Evolutionary conservation across 2,888 invertebrate genomes (phyloP).

Genomic region (Andrena bucephala): DNA sequence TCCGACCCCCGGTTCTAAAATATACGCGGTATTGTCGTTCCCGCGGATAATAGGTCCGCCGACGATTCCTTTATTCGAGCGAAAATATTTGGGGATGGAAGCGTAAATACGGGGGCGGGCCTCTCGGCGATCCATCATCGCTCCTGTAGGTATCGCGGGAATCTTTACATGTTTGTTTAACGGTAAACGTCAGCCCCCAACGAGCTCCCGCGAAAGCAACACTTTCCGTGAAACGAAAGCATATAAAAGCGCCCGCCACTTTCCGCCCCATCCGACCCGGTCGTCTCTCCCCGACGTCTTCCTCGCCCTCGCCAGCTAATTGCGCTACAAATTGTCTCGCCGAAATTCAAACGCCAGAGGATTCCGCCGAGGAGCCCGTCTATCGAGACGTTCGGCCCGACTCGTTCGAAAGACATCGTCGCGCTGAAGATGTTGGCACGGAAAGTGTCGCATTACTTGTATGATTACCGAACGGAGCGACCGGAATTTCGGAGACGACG

Average conservation of each 20-base stretch:
- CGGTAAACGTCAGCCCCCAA: conserved; percentile 57
- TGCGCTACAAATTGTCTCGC: conserved; percentile 27
- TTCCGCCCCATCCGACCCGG: neutral
- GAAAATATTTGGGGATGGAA: conserved; percentile 44
- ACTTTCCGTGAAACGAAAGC: conserved; percentile 64
- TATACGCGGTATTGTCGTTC: conserved; percentile 22
- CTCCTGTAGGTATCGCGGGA: conserved; percentile 47
- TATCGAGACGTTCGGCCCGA: neutral
- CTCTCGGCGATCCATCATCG: conserved; percentile 52
- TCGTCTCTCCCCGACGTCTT: neutral
- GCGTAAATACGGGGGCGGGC: conserved; percentile 23
- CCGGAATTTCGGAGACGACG: conserved; percentile 2
- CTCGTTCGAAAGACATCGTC: too few species aligned
- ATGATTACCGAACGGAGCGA: neutral
- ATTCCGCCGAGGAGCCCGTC: too few species aligned
- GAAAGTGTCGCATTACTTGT: neutral
- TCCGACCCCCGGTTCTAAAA: conserved; percentile 15
- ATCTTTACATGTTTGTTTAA: conserved; percentile 64
- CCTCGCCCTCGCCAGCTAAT: conserved; percentile 3
- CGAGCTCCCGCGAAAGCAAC: conserved; percentile 59
- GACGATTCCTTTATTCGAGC: conserved; percentile 31
- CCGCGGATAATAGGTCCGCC: conserved; percentile 13
- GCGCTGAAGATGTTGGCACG: neutral
- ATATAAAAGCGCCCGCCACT: conserved; percentile 43
- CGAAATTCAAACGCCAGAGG: neutral